Conservation (phyloP, 2,888 invertebrate genomes). For the Caenorhabditis sp. region DNA sequence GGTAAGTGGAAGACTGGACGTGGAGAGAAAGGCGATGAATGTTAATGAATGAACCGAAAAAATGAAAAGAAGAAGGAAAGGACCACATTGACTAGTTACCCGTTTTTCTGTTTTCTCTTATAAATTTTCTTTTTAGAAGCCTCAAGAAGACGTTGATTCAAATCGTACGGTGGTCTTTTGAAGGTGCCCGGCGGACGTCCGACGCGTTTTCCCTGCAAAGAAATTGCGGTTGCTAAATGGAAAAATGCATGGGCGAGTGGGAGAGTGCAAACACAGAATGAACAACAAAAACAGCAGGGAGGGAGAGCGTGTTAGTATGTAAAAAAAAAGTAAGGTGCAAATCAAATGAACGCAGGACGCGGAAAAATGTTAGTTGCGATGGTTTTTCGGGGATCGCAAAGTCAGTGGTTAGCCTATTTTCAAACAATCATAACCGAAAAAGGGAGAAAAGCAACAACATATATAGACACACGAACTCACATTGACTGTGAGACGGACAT, state of each 20-base stretch:
- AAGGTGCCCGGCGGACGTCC: slow-evolving; percentile 65
- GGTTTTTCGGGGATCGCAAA: no score
- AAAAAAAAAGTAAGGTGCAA: no score
- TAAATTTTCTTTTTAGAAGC: slow-evolving; percentile 1
- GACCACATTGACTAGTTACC: background rate
- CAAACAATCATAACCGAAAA: no score
- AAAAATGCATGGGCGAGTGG: no score
- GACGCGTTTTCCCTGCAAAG: slow-evolving; percentile 61
- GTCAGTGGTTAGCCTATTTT: no score
- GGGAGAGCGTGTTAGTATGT: no score
- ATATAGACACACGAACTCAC: no score
- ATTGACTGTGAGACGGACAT: slow-evolving; percentile 50
- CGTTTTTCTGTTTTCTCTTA: slow-evolving; percentile 10
- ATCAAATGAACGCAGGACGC: no score
- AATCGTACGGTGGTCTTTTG: slow-evolving; percentile 59
- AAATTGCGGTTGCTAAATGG: background rate
- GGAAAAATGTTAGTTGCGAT: no score
- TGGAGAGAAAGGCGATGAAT: no score
- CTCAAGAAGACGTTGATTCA: background rate
- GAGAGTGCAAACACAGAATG: no score
- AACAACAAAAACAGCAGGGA: background rate
- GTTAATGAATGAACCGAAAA: background rate
- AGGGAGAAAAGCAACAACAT: no score
- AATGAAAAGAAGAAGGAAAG: background rate
- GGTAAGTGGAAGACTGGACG: background rate